A percentile compares a stretch with the other conserved stretches of the same genome.
These are phyloP conservation scores for Nanorana parkeri DNA, from an alignment of 2,113 vertebrate genomes.

Conservation along the genomic window DNA sequence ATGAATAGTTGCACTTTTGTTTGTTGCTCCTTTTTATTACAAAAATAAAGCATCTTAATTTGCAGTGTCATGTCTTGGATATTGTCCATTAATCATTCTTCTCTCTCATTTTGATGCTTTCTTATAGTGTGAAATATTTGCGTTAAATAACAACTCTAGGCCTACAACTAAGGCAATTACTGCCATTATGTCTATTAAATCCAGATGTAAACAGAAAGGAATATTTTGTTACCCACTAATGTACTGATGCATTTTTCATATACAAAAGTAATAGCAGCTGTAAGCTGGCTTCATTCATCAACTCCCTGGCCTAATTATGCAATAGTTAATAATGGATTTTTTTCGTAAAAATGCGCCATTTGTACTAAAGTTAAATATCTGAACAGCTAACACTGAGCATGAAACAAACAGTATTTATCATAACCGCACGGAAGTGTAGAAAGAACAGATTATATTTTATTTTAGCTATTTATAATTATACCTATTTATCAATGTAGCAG, in stretches of 20 bases:
- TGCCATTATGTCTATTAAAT: slow-evolving; percentile 30
- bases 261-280: slow-evolving; percentile 38
- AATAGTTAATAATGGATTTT: slow-evolving; percentile 45
- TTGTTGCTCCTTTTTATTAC: neutral
- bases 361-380: slow-evolving; percentile 36
- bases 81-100: neutral
- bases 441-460: slow-evolving; percentile 37
- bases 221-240: neutral
- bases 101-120: neutral
- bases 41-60: neutral
- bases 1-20: too few species aligned
- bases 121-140: neutral
- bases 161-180: slow-evolving; percentile 7
- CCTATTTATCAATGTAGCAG: slow-evolving; percentile 51
- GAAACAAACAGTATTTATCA: slow-evolving; percentile 47
- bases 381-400: slow-evolving; percentile 2
- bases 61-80: neutral
- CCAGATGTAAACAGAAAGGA: slow-evolving; percentile 29
- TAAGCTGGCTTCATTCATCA: slow-evolving; percentile 42
- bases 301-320: slow-evolving; percentile 38
- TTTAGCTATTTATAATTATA: slow-evolving; percentile 46
- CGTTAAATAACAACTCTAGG: neutral
- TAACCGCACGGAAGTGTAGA: slow-evolving; percentile 23
- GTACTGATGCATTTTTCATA: slow-evolving; percentile 39
- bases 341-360: slow-evolving; percentile 20